Conservation (phyloP, 2,113 vertebrate genomes). For the Pavo muticus region DNA sequence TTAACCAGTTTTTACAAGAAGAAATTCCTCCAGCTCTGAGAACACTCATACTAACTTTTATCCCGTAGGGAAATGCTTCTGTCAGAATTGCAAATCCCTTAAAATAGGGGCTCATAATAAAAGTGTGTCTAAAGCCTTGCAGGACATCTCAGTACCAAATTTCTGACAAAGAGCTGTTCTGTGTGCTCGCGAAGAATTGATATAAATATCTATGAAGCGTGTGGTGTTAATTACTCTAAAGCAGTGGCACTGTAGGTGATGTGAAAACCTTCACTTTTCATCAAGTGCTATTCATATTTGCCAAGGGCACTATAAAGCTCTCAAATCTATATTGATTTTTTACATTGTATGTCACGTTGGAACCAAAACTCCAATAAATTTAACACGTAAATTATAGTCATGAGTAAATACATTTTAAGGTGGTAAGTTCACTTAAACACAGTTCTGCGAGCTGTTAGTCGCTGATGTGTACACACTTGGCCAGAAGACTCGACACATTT, state of each 20-base stretch:
- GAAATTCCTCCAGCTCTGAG: constrained; percentile 54
- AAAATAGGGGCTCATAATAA: constrained; percentile 51
- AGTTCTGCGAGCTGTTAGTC: constrained; percentile 43
- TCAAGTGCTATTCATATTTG: constrained; percentile 64
- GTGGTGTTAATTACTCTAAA: constrained; percentile 46
- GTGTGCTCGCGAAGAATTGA: constrained; percentile 42
- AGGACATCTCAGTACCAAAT: constrained; percentile 50
- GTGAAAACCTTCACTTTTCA: constrained; percentile 70
- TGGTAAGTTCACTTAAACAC: constrained; percentile 55
- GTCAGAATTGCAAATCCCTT: constrained; percentile 69
- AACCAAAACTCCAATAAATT: constrained; percentile 69
- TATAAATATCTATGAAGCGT: constrained; percentile 45
- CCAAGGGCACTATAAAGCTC: constrained; percentile 68
- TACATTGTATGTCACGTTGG: constrained; percentile 46
- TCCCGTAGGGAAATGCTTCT: constrained; percentile 54
- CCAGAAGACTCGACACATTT: constrained; percentile 46
- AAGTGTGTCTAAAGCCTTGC: constrained; percentile 60
- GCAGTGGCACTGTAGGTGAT: constrained; percentile 57
- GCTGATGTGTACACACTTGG: constrained; percentile 40
- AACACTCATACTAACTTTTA: constrained; percentile 51
- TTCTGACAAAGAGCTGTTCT: constrained; percentile 57
- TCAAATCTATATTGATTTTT: constrained; percentile 71
- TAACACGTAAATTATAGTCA: constrained; percentile 70
- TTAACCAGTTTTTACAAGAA: constrained; percentile 61
- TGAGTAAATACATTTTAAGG: constrained; percentile 58